These are phyloP conservation scores for Takifugu flavidus DNA, from an alignment of 2,113 vertebrate genomes.

Conservation along the genomic window DNA sequence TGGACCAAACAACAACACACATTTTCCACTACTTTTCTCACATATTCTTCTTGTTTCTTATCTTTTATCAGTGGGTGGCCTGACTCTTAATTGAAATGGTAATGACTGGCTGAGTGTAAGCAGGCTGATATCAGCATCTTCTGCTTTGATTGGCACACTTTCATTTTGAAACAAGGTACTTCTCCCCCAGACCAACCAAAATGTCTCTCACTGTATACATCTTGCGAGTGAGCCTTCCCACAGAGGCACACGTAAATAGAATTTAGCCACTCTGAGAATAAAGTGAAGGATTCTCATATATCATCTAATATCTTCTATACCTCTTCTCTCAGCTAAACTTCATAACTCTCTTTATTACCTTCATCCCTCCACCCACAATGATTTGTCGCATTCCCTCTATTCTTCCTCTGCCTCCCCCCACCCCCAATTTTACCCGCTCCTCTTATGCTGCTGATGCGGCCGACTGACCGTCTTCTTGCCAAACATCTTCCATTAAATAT, in stretches of 20 bases:
- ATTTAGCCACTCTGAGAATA: slow-evolving; percentile 37
- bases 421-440: not conserved
- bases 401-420: slow-evolving; percentile 11
- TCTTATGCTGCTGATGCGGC: slow-evolving; percentile 39
- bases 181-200: too few species aligned
- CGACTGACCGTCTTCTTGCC: slow-evolving; percentile 28
- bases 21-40: too few species aligned
- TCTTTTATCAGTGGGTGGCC: too few species aligned
- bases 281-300: slow-evolving; percentile 44
- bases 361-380: slow-evolving; percentile 20
- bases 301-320: slow-evolving; percentile 32
- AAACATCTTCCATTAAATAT: slow-evolving; percentile 59
- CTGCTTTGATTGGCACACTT: too few species aligned
- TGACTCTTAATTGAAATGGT: too few species aligned
- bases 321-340: slow-evolving; percentile 22
- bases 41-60: too few species aligned
- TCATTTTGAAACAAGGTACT: too few species aligned
- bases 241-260: slow-evolving; percentile 34
- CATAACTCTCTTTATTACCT: slow-evolving; percentile 28
- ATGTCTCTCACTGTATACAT: slow-evolving; percentile 15
- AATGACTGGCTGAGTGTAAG: too few species aligned
- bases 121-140: too few species aligned
- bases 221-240: slow-evolving; percentile 30
- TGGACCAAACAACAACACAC: too few species aligned
- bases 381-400: slow-evolving; percentile 46